Evolutionary conservation across 2,113 vertebrate genomes (phyloP).

Genomic region (Psilopsiagon aymara): DNA sequence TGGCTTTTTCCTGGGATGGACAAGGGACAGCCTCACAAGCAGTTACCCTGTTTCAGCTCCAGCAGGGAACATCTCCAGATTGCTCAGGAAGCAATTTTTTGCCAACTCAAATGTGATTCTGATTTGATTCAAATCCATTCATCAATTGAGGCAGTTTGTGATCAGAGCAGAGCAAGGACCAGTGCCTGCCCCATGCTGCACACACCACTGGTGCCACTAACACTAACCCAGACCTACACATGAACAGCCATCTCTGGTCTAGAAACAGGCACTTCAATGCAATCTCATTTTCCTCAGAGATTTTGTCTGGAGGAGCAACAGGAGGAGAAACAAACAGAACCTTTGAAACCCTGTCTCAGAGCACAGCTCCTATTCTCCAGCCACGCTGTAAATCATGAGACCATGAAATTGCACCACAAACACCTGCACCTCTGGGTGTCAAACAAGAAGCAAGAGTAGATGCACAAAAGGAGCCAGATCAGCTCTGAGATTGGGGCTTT

Average conservation of each 20-base stretch:
- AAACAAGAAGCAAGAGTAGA: neutral
- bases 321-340: neutral
- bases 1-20: neutral
- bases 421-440: neutral
- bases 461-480: neutral
- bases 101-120: neutral
- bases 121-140: neutral
- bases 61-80: neutral
- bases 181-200: neutral
- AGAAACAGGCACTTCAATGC: neutral
- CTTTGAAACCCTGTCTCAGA: neutral
- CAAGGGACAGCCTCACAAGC: neutral
- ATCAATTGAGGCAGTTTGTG: neutral
- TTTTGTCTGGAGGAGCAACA: neutral
- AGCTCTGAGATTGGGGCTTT: neutral
- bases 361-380: neutral
- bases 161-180: neutral
- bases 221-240: neutral
- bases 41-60: neutral
- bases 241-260: neutral
- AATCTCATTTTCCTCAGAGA: neutral
- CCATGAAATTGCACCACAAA: neutral
- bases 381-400: accelerated
- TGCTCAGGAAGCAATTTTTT: neutral
- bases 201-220: neutral